Base-by-base conservation (phyloP, 2,888 invertebrate genomes). In the Slavum lentiscoides region DNA sequence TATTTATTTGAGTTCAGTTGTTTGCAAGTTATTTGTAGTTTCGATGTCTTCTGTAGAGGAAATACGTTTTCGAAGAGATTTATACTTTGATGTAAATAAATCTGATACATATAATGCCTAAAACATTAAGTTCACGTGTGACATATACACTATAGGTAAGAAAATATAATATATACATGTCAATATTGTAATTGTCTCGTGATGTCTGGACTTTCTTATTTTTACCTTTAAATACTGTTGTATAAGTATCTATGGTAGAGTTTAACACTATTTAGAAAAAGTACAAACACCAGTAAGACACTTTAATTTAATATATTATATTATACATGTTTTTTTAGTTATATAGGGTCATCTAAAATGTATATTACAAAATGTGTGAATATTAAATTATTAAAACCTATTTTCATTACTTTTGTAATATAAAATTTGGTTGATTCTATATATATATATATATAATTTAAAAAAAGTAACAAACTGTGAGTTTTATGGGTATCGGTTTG, bases 51-150 rank as follows among this genome's bases (percentile, higher is more conserved):
- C 80, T 19, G 66, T 6, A 66, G 80, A 80, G 66, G 69, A 70
- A 72, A 43, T 72, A 58, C 72, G 70, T 72, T 80, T 82, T 69
- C 62, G 82, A 17, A 59, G 58, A 30, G 61, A 69, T 74, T 69
- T 82, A 68, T 68, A 69, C 43, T 82, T 82, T 67, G 82, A 21
- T 7, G 43, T 37, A 69, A 69, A 82, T 68, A 82, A 75, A 62
- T 82, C 82, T 53, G 82, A 75, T 19, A 82, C 75, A 49, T 30
- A 82, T 39, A 64, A 70, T 64, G 82, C 74, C 82, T 82, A 80
- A 66, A 80, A 80, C 80, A 80, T 80, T 64, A 80, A 75, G 58
- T 76, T 76, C n/a, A 76, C 49, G 21, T 77, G 30, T 69, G 49
- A 69, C 70, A 61, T 62, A 69, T 62, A 77, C n/a, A 66, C 17